Percentiles rank a stretch among this genome's conserved stretches.
phyloP scores from a whole-genome alignment of 2,888 invertebrate species.

The Hecatera dysodea region DNA sequence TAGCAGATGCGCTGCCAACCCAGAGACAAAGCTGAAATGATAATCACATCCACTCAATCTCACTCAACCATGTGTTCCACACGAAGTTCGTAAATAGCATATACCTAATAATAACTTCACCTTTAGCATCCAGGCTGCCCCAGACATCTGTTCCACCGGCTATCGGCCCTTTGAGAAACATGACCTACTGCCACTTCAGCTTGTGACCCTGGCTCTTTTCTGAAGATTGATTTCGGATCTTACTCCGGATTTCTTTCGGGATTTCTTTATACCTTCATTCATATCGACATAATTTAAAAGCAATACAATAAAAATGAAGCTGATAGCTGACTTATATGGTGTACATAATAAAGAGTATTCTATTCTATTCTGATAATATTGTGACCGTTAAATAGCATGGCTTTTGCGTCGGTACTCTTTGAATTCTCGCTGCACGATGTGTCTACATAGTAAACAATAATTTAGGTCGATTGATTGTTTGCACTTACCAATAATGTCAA shows the following conservation, averaged over 20 bases:
- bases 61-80: no score
- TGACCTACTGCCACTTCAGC: no score
- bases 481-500: conserved; percentile 33
- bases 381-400: conserved; percentile 14
- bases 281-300: conserved; percentile 2
- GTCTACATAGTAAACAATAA: conserved; percentile 27
- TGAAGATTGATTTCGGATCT: no score
- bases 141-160: no score
- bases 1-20: background rate
- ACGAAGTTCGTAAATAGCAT: no score
- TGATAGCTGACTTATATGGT: no score
- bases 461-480: conserved; percentile 49
- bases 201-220: no score
- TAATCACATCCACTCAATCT: background rate
- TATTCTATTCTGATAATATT: no score
- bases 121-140: no score
- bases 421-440: conserved; percentile 14
- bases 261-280: background rate
- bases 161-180: no score
- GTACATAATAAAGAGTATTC: no score
- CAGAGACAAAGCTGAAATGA: background rate
- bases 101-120: no score
- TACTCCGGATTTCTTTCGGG: background rate
- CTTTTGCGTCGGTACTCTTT: conserved; percentile 9
- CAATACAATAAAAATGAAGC: conserved; percentile 10